Conservation (phyloP, 2,797 vertebrate genomes). For the Lagodon rhomboides region DNA sequence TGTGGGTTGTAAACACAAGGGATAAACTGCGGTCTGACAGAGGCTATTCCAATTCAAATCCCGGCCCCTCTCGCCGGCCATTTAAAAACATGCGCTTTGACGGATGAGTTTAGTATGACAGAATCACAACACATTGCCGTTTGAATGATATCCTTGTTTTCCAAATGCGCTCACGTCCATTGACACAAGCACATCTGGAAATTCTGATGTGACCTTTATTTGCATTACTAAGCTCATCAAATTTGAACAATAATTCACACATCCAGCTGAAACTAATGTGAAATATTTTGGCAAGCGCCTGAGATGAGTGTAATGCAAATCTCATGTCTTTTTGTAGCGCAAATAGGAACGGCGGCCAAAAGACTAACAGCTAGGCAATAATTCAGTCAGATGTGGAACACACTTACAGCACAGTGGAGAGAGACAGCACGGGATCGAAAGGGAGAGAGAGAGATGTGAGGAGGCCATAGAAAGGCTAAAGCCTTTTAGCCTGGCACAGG, state of each 20-base stretch:
- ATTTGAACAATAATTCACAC: conserved; percentile 87
- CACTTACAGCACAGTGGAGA: conserved; percentile 60
- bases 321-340: conserved; percentile 82
- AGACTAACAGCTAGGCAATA: conserved; percentile 78
- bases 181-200: conserved; percentile 85
- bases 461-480: conserved; percentile 70
- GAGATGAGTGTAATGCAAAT: conserved; percentile 84
- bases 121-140: conserved; percentile 72
- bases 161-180: conserved; percentile 72
- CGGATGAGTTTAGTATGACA: conserved; percentile 75
- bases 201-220: conserved; percentile 87
- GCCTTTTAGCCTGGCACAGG: conserved; percentile 66
- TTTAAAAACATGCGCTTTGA: conserved; percentile 76
- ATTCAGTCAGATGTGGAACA: conserved; percentile 81
- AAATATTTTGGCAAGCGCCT: conserved; percentile 82
- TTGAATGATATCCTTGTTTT: conserved; percentile 78
- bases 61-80: conserved; percentile 58
- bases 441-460: conserved; percentile 59
- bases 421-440: conserved; percentile 57
- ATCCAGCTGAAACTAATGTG: conserved; percentile 85
- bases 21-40: conserved; percentile 78
- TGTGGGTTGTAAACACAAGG: conserved; percentile 83
- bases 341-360: conserved; percentile 80
- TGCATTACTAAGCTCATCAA: conserved; percentile 87
- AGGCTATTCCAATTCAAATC: conserved; percentile 77